Base-by-base conservation (phyloP, 2,797 vertebrate species). In the Heterohyrax brucei region DNA sequence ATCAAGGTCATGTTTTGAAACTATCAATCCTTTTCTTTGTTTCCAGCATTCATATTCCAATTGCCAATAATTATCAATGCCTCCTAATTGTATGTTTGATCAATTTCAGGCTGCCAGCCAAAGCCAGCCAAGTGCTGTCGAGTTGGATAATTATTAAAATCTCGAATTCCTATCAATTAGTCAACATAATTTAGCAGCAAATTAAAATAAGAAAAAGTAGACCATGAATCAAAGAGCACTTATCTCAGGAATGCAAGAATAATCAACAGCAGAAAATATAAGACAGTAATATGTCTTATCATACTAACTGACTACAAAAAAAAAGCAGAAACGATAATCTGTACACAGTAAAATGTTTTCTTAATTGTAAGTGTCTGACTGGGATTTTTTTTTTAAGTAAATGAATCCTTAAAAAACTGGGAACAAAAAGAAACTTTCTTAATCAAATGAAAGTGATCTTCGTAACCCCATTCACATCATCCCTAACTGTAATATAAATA, bases 161-260 rank as follows among this genome's bases (percentile, higher is more conserved):
- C 53, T 56, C 3, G 13, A 56, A 56, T 56, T 56, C 18, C 53
- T 56, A 79, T 72, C 80, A 61, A 83, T 79, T 73, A 39, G 10
- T 9, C 26, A 48, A 61, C 39, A 61, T 44, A 61, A 84, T 87
- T 84, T 16, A 90, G 30, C 8, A 87, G 46, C 50, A 64, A 46
- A 79, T 87, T 93, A 83, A 9, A 81, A 39, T 39, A 39, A 83
- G 88, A 82, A 10, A 56, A 56, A 56, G 13, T 13, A 82, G 5
- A 46, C 1, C n/a, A n/a, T 85, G 56, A 81, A 83, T 70, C n/a
- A 53, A 83, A 95, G 39, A 87, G 13, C 9, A 87, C 84, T 93
- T 87, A 77, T 89, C 28, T 95, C 48, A 87, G 28, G 19, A 97
- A 92, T 80, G 14, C 4, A 95, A 93, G 22, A 7, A 91, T 4